Conservation (phyloP, 2,797 vertebrate genomes). For the Cossypha niveicapilla region DNA sequence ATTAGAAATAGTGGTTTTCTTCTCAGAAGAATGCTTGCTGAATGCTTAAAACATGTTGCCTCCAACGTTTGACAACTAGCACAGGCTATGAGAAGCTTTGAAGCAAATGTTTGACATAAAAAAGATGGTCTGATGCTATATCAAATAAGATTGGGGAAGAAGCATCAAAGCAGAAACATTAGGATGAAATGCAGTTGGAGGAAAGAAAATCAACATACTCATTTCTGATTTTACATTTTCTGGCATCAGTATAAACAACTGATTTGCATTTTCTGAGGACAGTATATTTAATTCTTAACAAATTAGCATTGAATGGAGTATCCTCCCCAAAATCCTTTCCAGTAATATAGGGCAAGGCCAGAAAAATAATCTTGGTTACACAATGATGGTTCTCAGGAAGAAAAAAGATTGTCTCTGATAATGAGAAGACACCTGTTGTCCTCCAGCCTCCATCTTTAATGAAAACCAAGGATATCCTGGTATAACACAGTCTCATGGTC, state of each 20-base stretch:
- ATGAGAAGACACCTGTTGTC: neutral
- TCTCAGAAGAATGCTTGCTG: slow-evolving; percentile 65
- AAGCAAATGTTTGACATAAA: slow-evolving; percentile 70
- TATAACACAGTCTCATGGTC: neutral
- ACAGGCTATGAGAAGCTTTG: slow-evolving; percentile 67
- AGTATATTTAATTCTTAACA: slow-evolving; percentile 4
- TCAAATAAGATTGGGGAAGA: slow-evolving; percentile 56
- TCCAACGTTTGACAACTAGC: slow-evolving; percentile 71
- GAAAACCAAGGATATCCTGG: neutral
- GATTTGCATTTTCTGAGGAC: slow-evolving; percentile 57
- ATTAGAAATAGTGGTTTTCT: slow-evolving; percentile 75
- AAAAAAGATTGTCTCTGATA: neutral
- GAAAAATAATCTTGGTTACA: neutral
- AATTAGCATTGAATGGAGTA: neutral
- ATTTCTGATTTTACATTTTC: slow-evolving; percentile 62
- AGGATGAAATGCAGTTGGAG: slow-evolving; percentile 49
- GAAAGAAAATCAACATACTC: slow-evolving; percentile 60
- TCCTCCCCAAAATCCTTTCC: neutral
- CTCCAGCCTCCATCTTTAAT: neutral
- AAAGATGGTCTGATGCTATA: slow-evolving; percentile 61
- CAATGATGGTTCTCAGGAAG: neutral
- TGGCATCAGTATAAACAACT: slow-evolving; percentile 62
- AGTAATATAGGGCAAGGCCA: neutral
- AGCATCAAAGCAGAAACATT: slow-evolving; percentile 60
- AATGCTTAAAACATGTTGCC: slow-evolving; percentile 72